Evolutionary conservation across 23 tunicate genomes (phyloP).

Genomic region (Pegea sp.): DNA sequence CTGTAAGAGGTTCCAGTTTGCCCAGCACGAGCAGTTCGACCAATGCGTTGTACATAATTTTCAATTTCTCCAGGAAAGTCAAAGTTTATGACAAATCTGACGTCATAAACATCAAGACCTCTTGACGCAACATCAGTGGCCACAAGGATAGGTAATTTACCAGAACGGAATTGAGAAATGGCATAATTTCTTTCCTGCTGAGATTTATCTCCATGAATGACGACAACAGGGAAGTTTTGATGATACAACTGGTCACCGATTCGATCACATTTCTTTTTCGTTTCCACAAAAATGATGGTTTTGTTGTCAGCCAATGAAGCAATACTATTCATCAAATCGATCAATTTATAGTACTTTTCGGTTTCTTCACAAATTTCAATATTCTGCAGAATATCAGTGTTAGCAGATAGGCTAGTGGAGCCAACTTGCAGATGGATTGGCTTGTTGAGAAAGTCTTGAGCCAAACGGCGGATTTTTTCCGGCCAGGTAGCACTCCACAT

Average conservation of each 20-base stretch:
- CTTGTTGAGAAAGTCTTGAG: slow-evolving; percentile 24
- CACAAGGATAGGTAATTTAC: slow-evolving; percentile 20
- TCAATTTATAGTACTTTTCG: no score
- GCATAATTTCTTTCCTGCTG: slow-evolving; percentile 34
- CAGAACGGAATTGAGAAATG: slow-evolving; percentile 28
- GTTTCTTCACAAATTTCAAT: slow-evolving; percentile 25
- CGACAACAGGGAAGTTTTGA: slow-evolving; percentile 1
- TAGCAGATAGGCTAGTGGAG: slow-evolving; percentile 38
- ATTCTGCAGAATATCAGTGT: slow-evolving; percentile 38
- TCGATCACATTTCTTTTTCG: background rate
- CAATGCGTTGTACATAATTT: slow-evolving; percentile 68
- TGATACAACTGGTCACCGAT: background rate
- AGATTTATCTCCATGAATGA: slow-evolving; percentile 54
- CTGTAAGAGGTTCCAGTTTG: slow-evolving; percentile 54
- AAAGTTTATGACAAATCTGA: slow-evolving; percentile 54
- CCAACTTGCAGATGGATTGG: slow-evolving; percentile 49
- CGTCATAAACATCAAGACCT: slow-evolving; percentile 63
- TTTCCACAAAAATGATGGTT: no score
- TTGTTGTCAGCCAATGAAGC: no score
- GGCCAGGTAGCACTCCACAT: slow-evolving; percentile 99
- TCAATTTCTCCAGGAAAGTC: slow-evolving; percentile 43
- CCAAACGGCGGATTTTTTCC: slow-evolving; percentile 36
- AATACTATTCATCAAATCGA: no score
- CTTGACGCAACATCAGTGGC: slow-evolving; percentile 96
- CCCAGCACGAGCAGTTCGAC: slow-evolving; percentile 80